These are phyloP conservation scores for Caenorhabditis becei DNA, from an alignment of 2,888 invertebrate species.

Conservation along the genomic window DNA sequence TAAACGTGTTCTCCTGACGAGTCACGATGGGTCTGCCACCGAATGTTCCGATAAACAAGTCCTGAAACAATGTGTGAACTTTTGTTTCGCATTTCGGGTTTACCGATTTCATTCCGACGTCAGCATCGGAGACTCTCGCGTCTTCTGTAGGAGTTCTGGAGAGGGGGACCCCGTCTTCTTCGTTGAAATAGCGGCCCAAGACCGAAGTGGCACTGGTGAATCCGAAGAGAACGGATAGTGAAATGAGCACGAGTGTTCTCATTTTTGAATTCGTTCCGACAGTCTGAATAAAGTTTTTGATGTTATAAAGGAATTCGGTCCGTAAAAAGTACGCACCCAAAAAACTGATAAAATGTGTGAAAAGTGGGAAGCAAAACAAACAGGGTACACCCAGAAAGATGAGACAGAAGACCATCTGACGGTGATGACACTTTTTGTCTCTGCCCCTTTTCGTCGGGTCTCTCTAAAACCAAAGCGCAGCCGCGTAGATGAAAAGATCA, in stretches of 20 bases:
- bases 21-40: constrained; percentile 53
- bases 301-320: constrained; percentile 9
- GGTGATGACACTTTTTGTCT: constrained; percentile 36
- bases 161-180: constrained; percentile 45
- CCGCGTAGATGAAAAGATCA: constrained; percentile 31
- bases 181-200: constrained; percentile 47
- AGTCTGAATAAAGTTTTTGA: no score
- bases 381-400: constrained; percentile 45
- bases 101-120: constrained; percentile 65
- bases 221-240: not conserved
- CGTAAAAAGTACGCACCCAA: constrained; percentile 8
- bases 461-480: constrained; percentile 40
- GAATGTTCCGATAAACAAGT: constrained; percentile 52
- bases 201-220: constrained; percentile 20
- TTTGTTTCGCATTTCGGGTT: not conserved
- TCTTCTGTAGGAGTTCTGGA: constrained; percentile 38
- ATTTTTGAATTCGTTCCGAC: not conserved
- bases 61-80: constrained; percentile 19
- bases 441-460: constrained; percentile 13
- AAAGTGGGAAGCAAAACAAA: constrained; percentile 25
- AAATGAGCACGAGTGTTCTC: constrained; percentile 5
- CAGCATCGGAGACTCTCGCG: constrained; percentile 54
- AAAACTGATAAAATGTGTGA: constrained; percentile 13
- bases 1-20: constrained; percentile 54
- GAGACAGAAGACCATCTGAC: constrained; percentile 31